Base-by-base conservation (phyloP, 2,797 vertebrate genomes). In the Psittacula derbiana region DNA sequence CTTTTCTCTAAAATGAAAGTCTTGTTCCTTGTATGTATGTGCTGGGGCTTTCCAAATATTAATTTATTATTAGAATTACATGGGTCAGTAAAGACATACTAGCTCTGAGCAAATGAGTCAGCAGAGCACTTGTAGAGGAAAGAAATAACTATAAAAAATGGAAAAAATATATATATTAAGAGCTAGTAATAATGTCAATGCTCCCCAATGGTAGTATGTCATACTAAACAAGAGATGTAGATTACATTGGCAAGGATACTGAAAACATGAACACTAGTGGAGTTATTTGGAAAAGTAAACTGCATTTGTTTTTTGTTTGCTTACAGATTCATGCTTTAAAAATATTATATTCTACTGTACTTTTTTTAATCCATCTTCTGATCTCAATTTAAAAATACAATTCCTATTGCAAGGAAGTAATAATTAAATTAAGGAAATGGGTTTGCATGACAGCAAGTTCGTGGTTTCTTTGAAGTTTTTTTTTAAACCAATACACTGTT, bases 391-490 rank as follows among this genome's bases (percentile, higher is more conserved):
- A 57, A 89, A 65, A 92, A 86, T 33, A 24, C 50, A 86, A 92
- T 57, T n/a, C 57, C 36, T 75, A 95, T 60, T 87, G 90, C 84
- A 74, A 80, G n/a, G 55, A 90, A 95, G 61, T 60, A 82, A 80
- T 52, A 95, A 82, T 93, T 94, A 91, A 93, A 70, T 88, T 79
- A 78, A 16, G 36, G 89, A 91, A 96, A 94, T 81, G 69, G 28
- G 19, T 80, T 62, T 92, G 30, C 62, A 55, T 20, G 65, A 61
- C 64, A 87, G 82, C 49, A 93, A 89, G 38, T 88, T 61, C 86
- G 66, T n/a, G 60, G 69, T 87, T 81, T 87, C 36, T 66, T 79
- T 64, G 60, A 89, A 82, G 49, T 28, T 18, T 43, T 85, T 69
- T 90, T 90, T 75, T 16, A 55, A 92, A 83, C 16, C 49, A 80